Conservation (phyloP, 1,140 invertebrate species). For the Drosophila athabasca region DNA sequence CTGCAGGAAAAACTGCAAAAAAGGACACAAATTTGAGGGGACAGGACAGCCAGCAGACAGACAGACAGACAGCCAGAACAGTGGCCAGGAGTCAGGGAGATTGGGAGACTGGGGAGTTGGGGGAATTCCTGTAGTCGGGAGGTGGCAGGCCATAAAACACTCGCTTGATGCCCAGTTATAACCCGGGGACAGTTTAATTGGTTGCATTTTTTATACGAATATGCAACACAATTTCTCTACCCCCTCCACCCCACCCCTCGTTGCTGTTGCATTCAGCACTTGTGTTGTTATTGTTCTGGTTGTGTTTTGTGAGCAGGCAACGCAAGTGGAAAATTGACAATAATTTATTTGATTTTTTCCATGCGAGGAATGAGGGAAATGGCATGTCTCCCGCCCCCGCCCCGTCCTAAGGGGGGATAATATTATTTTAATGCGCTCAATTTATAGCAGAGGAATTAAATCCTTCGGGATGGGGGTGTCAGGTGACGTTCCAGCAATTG, state of each 20-base stretch:
- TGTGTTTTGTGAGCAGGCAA: conserved; percentile 29
- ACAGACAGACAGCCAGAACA: conserved; percentile 6
- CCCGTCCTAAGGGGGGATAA: conserved; percentile 37
- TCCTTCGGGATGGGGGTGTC: neutral
- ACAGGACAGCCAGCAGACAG: neutral
- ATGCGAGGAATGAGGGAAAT: conserved; percentile 35
- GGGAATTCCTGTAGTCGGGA: neutral
- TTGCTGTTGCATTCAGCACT: neutral
- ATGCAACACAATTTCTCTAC: conserved; percentile 51
- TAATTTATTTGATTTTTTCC: conserved; percentile 77
- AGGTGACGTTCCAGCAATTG: conserved; percentile 1
- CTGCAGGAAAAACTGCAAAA: conserved; percentile 56
- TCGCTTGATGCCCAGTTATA: conserved; percentile 80
- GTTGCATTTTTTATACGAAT: conserved; percentile 76
- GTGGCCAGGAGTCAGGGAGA: too few species aligned
- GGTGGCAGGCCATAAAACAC: conserved; percentile 74
- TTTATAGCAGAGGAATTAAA: conserved; percentile 52
- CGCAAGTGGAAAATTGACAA: conserved; percentile 80
- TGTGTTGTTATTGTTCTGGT: conserved; percentile 5
- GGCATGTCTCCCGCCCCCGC: conserved; percentile 21
- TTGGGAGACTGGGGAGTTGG: too few species aligned
- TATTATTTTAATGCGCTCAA: conserved; percentile 76
- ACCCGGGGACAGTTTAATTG: conserved; percentile 83
- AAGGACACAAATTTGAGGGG: conserved; percentile 16
- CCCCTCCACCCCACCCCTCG: neutral